Base-by-base conservation (phyloP, 2,797 vertebrate genomes). In the Phrynocephalus vlangalii region DNA sequence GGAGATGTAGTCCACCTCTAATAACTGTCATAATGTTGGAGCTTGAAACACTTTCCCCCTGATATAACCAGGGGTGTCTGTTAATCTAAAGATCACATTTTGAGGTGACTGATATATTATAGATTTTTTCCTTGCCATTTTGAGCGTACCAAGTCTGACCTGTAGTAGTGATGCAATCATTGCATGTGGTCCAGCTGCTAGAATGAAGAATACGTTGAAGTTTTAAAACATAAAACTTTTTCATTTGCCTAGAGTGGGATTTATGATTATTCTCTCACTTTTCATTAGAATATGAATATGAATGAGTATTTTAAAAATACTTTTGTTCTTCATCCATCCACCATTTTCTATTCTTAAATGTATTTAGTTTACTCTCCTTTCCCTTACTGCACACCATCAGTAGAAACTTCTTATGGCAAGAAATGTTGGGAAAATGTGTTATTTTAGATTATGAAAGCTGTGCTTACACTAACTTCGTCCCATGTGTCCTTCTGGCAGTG, bases 381-480 rank as follows among this genome's bases (percentile, higher is more conserved):
- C 75, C 90, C 5, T 1, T 33, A 75, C 3, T 80, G 79, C 73
- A 66, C 13, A 38, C 20, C 20, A 75, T 44, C 73, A 75, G 44
- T 75, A 75, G 73, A 75, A 75, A 75, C 33, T 38, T 90, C 79
- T 56, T 81, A 33, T 85, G 26, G n/a, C 79, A 85, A 5, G 5
- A 90, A 30, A 48, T 67, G 5, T 85, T 85, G 22, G 24, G 70
- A 83, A 8, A 6, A 52, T 22, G 52, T 30, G 85, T 52, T 44
- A 38, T 89, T 1, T 48, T 81, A 88, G 63, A 66, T 63, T 60
- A 83, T 60, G 18, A 87, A 88, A 83, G 16, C 22, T 81, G 50
- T 38, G 70, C 22, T 87, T 26, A n/a, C 52, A 0, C 0, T 1
- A 11, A 70, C 68, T 26, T 9, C 72, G 79, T 0, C 0, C 15